These are phyloP conservation scores for Tarsius wallacei DNA, from an alignment of 2,797 vertebrate genomes.

Conservation along the genomic window DNA sequence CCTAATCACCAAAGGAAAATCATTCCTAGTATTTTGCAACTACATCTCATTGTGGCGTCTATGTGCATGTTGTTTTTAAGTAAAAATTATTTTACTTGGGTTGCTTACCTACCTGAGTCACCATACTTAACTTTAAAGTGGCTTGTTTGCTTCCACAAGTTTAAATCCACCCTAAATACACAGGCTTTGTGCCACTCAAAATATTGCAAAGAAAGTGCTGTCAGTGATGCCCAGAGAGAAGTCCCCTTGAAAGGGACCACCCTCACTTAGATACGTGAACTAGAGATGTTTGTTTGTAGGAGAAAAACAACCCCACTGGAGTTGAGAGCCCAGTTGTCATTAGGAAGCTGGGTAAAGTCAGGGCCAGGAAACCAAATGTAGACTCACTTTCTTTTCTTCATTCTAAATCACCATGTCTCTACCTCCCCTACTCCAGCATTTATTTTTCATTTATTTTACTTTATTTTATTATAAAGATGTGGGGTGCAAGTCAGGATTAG, in stretches of 20 bases:
- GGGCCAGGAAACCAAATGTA: not conserved
- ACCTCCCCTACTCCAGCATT: not conserved
- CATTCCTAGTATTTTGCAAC: not conserved
- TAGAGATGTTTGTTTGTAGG: not conserved
- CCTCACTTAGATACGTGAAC: not conserved
- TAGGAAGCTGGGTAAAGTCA: not conserved
- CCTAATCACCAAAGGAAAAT: not conserved
- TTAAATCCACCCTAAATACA: not conserved
- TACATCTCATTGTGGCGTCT: not conserved
- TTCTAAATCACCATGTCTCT: not conserved
- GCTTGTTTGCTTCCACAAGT: constrained; percentile 33
- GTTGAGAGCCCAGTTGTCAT: not conserved
- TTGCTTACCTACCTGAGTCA: not conserved
- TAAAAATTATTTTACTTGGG: constrained; percentile 18
- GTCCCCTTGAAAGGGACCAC: not conserved
- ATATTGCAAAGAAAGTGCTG: not conserved
- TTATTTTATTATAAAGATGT: no score
- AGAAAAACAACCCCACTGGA: not conserved
- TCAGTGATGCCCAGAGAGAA: not conserved
- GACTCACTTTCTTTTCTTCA: not conserved
- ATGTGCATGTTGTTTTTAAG: constrained; percentile 1
- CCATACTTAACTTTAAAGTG: not conserved
- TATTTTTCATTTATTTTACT: not conserved
- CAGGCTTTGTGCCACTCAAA: not conserved
- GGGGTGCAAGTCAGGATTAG: no score